A percentile compares a stretch with the other conserved stretches of the same genome.
Evolutionary conservation across 37 sponge, comb jelly and placozoan species (phyloP).

Genomic region (Eunapius fragilis): DNA sequence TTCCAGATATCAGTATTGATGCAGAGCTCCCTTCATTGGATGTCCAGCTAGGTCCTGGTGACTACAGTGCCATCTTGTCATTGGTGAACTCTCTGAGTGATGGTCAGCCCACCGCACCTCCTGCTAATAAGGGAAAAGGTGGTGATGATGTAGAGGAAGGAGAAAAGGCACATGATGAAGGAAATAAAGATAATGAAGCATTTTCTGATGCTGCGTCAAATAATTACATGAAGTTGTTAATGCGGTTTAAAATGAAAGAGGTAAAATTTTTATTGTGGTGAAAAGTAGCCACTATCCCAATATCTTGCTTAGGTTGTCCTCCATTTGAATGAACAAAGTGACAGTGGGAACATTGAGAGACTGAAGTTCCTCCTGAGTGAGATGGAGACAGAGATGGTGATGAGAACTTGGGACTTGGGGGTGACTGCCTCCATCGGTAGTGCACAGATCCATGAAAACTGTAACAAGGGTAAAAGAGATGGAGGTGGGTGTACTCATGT

Average conservation of each 20-base stretch:
- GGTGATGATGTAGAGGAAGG: background rate
- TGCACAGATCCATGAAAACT: constrained; percentile 20
- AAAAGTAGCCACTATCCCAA: background rate
- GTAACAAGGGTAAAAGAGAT: background rate
- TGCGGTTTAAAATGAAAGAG: no score
- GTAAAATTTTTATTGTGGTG: no score
- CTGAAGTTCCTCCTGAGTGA: constrained; percentile 29
- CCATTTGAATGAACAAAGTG: background rate
- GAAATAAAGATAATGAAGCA: no score
- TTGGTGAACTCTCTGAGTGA: background rate
- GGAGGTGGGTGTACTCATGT: background rate
- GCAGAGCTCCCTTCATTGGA: constrained; percentile 23
- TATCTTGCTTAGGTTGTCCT: background rate
- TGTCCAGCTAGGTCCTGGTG: background rate
- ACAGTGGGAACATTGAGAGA: constrained; percentile 7
- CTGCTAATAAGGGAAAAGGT: background rate
- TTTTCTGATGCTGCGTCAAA: no score
- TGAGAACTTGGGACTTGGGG: constrained; percentile 28
- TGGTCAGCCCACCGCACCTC: background rate
- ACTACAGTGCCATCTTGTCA: background rate
- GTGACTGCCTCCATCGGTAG: constrained; percentile 20
- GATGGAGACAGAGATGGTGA: constrained; percentile 11
- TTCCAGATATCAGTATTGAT: constrained; percentile 32
- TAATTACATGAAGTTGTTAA: no score
- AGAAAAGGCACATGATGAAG: background rate